Base-by-base conservation (phyloP, 2,888 invertebrate species). In the Parochlus steinenii region DNA sequence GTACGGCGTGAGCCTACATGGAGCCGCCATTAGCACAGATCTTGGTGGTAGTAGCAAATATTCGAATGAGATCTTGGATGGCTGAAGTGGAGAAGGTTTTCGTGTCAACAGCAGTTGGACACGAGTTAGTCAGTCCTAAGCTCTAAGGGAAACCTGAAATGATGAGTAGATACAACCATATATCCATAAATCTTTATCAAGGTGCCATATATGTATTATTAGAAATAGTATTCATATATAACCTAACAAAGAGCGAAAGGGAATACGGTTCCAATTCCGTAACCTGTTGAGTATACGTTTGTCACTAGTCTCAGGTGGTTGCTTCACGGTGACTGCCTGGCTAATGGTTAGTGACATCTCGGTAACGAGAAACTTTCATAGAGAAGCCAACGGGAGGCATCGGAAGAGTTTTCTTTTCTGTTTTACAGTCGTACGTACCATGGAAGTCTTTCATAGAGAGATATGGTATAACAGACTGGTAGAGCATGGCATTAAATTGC, bases 21-120 rank as follows among this genome's bases (percentile, higher is more conserved):
- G 61, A 52, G 42, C 45, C 41, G 52, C 61, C 62, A 59, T 58
- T 58, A 58, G 63, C 57, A 60, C 63, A 62, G 61, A 72, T 69
- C 69, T 71, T 71, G 69, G 69, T 72, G 65, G 67, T 69, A 69
- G 71, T 71, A 71, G 71, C 71, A 71, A 72, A 69, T 69, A 72
- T 65, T 67, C 67, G 60, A 67, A 65, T 59, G 68, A 67, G 65
- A 53, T 52, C 62, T 62, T 65, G 61, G 64, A 64, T 61, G 64
- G 63, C 64, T 64, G 64, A 65, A 53, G 65, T 64, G 65, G 62
- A n/a, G n/a, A 64, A 65, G 63, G 63, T 69, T 68, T 70, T 63
- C 66, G 63, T 64, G 67, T 65, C 64, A 69, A 61, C 65, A 64
- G 64, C 60, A 54, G 61, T 66, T 65, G 65, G 56, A 59, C 63